Conservation (phyloP, 2,888 invertebrate species). For the Eristalinus sepulchralis region DNA sequence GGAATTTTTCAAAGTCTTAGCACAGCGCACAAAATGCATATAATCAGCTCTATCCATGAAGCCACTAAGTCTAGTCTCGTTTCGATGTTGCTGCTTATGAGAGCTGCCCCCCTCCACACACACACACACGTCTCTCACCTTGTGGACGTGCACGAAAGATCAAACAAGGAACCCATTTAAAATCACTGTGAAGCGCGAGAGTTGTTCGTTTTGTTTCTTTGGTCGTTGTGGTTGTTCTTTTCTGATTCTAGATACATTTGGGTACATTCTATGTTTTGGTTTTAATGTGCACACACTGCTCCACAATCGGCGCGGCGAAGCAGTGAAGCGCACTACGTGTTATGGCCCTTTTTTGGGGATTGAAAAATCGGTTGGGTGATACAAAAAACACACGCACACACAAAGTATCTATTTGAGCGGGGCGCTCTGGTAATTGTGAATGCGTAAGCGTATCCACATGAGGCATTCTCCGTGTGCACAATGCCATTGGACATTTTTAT, state of each 20-base stretch:
- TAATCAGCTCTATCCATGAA: conserved; percentile 42
- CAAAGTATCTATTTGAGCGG: neutral
- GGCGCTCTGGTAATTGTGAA: conserved; percentile 59
- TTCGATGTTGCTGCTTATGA: conserved; percentile 13
- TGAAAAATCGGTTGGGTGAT: conserved; percentile 11
- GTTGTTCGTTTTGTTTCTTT: neutral
- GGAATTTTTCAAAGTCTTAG: conserved; percentile 62
- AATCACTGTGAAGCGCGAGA: conserved; percentile 50
- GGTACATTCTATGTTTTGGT: conserved; percentile 37
- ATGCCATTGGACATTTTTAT: conserved; percentile 58
- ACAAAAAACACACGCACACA: conserved; percentile 6
- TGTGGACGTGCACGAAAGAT: conserved; percentile 54
- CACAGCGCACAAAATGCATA: conserved; percentile 67
- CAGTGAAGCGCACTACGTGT: conserved; percentile 48
- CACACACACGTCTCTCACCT: neutral
- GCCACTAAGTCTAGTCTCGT: conserved; percentile 68
- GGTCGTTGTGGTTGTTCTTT: neutral
- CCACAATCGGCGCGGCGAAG: conserved; percentile 64
- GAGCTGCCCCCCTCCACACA: neutral
- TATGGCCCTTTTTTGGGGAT: conserved; percentile 59
- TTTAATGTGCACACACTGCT: conserved; percentile 54
- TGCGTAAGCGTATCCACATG: conserved; percentile 58
- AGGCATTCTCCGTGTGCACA: conserved; percentile 32
- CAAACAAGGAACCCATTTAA: conserved; percentile 62
- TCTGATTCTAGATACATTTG: conserved; percentile 55